Evolutionary conservation across 2,797 vertebrate genomes (phyloP).

Genomic region (Masticophis lateralis): DNA sequence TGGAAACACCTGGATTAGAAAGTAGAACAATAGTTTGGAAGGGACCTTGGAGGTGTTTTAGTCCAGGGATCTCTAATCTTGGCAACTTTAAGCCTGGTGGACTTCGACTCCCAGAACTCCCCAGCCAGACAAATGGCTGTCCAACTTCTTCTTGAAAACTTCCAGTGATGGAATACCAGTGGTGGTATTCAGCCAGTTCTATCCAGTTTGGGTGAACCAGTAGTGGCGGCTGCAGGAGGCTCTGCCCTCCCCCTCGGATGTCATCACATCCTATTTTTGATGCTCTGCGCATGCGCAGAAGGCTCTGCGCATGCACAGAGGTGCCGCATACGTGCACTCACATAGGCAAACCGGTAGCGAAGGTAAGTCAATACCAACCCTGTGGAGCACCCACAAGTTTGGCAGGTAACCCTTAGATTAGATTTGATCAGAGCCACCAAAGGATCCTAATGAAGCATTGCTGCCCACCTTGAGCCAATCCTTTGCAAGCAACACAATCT

Average conservation of each 20-base stretch:
- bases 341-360: too few relatives aligned
- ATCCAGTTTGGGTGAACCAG: too few relatives aligned
- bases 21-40: background rate
- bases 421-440: background rate
- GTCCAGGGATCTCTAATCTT: background rate
- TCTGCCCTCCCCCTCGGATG: too few relatives aligned
- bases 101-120: too few relatives aligned
- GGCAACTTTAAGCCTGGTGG: too few relatives aligned
- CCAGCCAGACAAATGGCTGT: background rate
- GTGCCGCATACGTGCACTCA: too few relatives aligned
- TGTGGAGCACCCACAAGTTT: background rate
- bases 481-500: background rate
- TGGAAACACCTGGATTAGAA: background rate
- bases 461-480: background rate
- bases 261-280: too few relatives aligned
- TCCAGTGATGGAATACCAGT: background rate
- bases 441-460: background rate
- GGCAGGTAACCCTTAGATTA: background rate
- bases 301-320: too few relatives aligned
- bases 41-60: background rate
- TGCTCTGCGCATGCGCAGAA: too few relatives aligned
- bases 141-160: background rate
- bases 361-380: too few relatives aligned
- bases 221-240: too few relatives aligned
- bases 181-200: too few relatives aligned